These are phyloP conservation scores for Apteryx owenii DNA, from an alignment of 2,113 vertebrate species.

Conservation along the genomic window DNA sequence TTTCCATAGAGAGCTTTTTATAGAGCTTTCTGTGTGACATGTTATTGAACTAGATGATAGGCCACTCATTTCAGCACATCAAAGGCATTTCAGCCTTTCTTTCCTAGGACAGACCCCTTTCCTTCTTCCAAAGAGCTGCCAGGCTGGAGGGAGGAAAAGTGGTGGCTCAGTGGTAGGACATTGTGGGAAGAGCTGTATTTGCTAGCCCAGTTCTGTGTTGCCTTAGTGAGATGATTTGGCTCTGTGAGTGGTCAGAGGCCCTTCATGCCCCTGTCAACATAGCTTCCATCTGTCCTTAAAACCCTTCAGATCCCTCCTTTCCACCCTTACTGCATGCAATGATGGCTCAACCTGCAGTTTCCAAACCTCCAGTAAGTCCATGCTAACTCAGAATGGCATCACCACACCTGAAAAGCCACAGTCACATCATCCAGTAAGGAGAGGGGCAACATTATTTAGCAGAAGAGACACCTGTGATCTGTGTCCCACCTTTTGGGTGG, in stretches of 20 bases:
- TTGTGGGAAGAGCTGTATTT: neutral
- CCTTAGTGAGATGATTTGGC: neutral
- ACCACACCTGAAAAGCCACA: rapidly evolving
- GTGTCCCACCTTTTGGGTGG: neutral
- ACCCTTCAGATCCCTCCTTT: neutral
- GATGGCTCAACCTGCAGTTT: neutral
- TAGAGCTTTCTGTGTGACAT: neutral
- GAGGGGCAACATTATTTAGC: neutral
- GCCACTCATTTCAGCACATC: neutral
- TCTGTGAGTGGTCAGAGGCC: neutral
- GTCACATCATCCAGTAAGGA: neutral
- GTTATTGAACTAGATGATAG: neutral
- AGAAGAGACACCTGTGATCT: neutral
- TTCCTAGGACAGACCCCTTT: neutral
- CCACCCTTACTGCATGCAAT: neutral
- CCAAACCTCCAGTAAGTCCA: neutral
- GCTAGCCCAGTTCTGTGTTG: neutral
- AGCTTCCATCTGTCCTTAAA: neutral
- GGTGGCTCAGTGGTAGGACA: rapidly evolving
- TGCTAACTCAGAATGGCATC: neutral
- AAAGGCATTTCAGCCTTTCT: neutral
- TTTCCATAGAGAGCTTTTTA: neutral
- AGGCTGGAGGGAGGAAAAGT: neutral
- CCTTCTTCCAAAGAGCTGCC: neutral
- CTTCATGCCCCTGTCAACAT: neutral